These are phyloP conservation scores for Plotosus lineatus DNA, from an alignment of 2,113 vertebrate species.

Conservation along the genomic window DNA sequence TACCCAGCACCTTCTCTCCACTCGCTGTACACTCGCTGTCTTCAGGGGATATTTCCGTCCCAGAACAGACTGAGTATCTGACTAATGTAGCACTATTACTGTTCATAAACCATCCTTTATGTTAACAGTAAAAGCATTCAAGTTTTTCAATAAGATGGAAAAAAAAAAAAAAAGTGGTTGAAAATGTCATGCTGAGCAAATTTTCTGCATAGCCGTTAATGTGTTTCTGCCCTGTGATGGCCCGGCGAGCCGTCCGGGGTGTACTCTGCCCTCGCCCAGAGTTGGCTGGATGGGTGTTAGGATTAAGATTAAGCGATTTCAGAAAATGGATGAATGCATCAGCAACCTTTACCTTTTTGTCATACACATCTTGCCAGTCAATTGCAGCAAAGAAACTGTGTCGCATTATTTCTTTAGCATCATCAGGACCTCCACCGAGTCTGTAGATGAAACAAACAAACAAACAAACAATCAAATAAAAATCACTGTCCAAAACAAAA, in stretches of 20 bases:
- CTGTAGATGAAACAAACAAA: conserved; percentile 63
- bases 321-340: too few species aligned
- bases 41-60: conserved; percentile 8
- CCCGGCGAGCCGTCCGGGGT: too few species aligned
- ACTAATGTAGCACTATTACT: conserved; percentile 1
- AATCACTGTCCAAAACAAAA: neutral
- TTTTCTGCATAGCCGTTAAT: too few species aligned
- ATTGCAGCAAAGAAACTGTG: conserved; percentile 93
- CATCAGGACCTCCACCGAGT: conserved; percentile 93
- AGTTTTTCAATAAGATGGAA: too few species aligned
- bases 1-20: conserved; percentile 37
- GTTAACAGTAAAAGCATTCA: neutral
- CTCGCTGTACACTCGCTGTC: conserved; percentile 12
- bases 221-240: too few species aligned
- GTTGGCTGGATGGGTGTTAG: too few species aligned
- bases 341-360: conserved; percentile 86
- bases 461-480: conserved; percentile 27
- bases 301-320: too few species aligned
- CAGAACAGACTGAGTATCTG: neutral
- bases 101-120: neutral
- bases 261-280: too few species aligned
- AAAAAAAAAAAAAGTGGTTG: neutral
- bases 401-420: conserved; percentile 97
- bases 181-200: too few species aligned
- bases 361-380: conserved; percentile 96